Evolutionary conservation across 2,113 vertebrate genomes (phyloP).

Genomic region (Balaeniceps rex): DNA sequence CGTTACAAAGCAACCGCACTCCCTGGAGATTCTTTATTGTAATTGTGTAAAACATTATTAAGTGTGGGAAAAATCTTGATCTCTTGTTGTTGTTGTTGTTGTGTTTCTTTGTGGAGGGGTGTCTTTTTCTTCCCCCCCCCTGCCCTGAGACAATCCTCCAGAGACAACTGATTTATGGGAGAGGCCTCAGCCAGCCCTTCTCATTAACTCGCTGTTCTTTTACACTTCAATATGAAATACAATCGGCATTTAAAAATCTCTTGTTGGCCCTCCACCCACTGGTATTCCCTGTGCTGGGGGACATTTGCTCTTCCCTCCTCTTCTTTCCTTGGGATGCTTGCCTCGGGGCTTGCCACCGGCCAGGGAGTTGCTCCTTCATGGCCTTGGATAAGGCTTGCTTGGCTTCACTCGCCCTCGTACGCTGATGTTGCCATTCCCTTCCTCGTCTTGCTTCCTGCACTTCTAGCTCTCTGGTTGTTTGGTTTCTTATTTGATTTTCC

Average conservation of each 20-base stretch:
- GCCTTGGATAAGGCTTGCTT: background rate
- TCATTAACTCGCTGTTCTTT: background rate
- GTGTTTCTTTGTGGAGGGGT: background rate
- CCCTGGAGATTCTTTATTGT: background rate
- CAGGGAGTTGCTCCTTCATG: background rate
- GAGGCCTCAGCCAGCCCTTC: background rate
- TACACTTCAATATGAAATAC: background rate
- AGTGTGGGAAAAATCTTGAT: slow-evolving; percentile 31
- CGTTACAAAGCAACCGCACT: background rate
- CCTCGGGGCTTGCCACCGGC: background rate
- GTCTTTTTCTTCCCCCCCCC: background rate
- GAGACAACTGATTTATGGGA: background rate
- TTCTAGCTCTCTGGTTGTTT: background rate
- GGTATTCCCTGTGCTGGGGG: background rate
- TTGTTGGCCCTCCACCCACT: background rate
- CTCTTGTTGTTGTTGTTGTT: background rate
- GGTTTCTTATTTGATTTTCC: background rate
- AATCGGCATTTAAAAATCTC: background rate
- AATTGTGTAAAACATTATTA: background rate
- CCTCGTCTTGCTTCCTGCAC: background rate
- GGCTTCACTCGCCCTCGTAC: background rate
- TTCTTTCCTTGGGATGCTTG: background rate
- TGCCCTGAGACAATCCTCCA: background rate
- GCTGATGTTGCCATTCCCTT: background rate
- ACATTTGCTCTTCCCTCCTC: background rate